phyloP scores from a whole-genome alignment of 2,113 vertebrate genomes.

The Chloropsis cyanopogon region DNA sequence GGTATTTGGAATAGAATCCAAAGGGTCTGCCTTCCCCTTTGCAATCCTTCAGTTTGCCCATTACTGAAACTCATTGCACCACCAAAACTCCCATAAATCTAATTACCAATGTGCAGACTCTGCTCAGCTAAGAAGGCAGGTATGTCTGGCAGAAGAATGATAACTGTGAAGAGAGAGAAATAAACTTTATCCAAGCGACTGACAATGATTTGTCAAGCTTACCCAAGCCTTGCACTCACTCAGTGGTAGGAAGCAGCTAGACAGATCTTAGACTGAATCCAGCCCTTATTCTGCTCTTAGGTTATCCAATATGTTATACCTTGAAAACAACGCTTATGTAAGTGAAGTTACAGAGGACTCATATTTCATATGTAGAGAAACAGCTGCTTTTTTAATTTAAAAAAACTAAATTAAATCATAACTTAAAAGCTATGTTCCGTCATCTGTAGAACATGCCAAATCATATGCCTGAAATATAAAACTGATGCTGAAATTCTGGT shows the following conservation, averaged over 20 bases:
- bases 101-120: background rate
- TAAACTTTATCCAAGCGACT: constrained; percentile 11
- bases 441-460: constrained; percentile 58
- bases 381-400: constrained; percentile 61
- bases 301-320: constrained; percentile 41
- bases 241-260: constrained; percentile 28
- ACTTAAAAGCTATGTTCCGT: constrained; percentile 54
- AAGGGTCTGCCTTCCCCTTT: background rate
- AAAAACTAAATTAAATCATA: constrained; percentile 67
- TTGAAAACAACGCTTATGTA: background rate
- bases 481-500: constrained; percentile 69
- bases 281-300: constrained; percentile 13
- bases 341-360: constrained; percentile 53
- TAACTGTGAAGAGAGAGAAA: constrained; percentile 28
- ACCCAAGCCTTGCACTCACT: background rate
- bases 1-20: background rate
- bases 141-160: constrained; percentile 28
- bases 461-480: constrained; percentile 66
- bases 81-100: background rate
- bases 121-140: background rate
- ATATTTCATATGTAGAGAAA: constrained; percentile 55
- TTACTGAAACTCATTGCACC: background rate
- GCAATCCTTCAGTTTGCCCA: background rate
- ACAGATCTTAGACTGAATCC: constrained; percentile 12
- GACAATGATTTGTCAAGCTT: constrained; percentile 57